phyloP scores from a whole-genome alignment of 2,113 vertebrate genomes.

The Pygoscelis antarcticus region DNA sequence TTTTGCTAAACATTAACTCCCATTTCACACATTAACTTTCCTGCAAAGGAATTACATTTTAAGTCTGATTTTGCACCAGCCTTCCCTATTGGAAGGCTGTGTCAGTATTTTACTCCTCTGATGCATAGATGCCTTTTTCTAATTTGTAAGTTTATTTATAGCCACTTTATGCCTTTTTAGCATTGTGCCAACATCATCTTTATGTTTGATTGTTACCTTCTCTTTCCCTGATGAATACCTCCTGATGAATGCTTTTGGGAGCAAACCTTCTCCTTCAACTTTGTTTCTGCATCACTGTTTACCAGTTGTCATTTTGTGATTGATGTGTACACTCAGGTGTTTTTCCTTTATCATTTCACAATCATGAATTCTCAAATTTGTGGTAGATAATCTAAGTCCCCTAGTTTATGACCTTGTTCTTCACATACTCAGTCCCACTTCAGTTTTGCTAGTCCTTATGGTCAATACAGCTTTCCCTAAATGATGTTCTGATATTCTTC shows the following conservation, averaged over 20 bases:
- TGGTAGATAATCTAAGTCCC: not conserved
- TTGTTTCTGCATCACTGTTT: not conserved
- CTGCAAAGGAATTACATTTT: not conserved
- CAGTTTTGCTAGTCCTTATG: not conserved
- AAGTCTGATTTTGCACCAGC: not conserved
- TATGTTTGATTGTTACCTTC: not conserved
- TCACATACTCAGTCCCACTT: not conserved
- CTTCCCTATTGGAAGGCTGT: not conserved
- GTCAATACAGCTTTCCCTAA: not conserved
- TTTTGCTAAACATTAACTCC: not conserved
- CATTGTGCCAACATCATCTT: not conserved
- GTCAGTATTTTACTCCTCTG: not conserved
- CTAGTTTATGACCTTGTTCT: not conserved
- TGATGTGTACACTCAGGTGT: conserved; percentile 35
- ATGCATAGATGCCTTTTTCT: not conserved
- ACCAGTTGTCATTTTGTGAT: conserved; percentile 4
- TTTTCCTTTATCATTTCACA: not conserved
- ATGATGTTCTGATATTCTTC: not conserved
- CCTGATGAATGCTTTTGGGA: not conserved
- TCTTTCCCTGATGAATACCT: not conserved
- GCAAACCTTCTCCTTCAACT: not conserved
- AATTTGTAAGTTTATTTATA: not conserved
- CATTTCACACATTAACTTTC: not conserved
- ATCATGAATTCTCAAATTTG: not conserved
- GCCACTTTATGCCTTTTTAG: not conserved